Base-by-base conservation (phyloP, 2,888 invertebrate genomes). In the Gastrophysa polygoni region DNA sequence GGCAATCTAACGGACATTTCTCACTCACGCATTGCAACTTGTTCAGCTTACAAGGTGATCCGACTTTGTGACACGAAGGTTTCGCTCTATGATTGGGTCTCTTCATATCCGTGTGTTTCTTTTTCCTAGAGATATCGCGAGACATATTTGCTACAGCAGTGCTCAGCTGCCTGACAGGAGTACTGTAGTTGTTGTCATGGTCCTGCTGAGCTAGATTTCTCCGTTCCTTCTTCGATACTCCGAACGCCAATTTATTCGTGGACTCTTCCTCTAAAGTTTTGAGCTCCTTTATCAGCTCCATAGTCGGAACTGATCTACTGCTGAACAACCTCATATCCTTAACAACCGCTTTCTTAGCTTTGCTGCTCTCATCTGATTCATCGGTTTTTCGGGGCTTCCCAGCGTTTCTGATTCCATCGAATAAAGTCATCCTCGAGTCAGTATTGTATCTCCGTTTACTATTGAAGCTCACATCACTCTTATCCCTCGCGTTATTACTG, bases 361-460 rank as follows among this genome's bases (percentile, higher is more conserved):
- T n/a, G n/a, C n/a, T n/a, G n/a, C n/a, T n/a, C n/a, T 3, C 10
- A 32, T 10, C 10, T 32, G 8, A 32, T 32, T 32, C 29, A 32
- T 38, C n/a, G 34, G 18, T 11, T 18, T 18, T 10, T 51, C 11
- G 2, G 20, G n/a, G 20, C 20, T 6, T 16, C 8, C 2, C 5
- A 20, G 29, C 6, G 20, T 34, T 20, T 3, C 21, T 38, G 10
- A 20, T n/a, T 38, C 38, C 38, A 18, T 38, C 38, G 38, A 20
- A 38, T 10, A 21, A 11, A 11, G 24, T 50, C 6, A 48, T 11
- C 18, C 38, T 55, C 0, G 62, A 59, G 11, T 63, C 62, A 8
- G 64, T 64, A 28, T 61, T 64, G 43, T 38, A 61, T 34, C 49
- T 60, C 16, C 64, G 57, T 24, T 58, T 54, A 2, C 54, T 34